phyloP scores from a whole-genome alignment of 2,888 invertebrate genomes.

The Galerucella calmariensis region DNA sequence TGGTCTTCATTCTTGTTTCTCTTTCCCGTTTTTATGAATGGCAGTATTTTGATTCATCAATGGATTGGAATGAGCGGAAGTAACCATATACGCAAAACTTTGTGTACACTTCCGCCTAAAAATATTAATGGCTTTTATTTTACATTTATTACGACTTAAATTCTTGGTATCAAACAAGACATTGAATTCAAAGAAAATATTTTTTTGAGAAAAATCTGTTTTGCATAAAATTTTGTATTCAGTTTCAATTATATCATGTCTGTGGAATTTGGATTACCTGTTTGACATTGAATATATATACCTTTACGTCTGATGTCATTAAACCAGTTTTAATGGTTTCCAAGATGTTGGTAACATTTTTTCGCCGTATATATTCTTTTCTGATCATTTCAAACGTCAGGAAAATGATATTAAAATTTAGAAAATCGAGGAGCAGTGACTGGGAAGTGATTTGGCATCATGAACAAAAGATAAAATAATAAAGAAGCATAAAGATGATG shows the following conservation, averaged over 20 bases:
- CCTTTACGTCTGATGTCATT: background rate
- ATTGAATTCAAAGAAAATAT: slow-evolving; percentile 8
- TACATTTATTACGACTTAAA: background rate
- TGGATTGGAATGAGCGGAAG: slow-evolving; percentile 18
- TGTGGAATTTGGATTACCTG: slow-evolving; percentile 16
- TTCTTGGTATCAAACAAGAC: background rate
- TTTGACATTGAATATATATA: slow-evolving; percentile 17
- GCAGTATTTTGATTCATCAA: slow-evolving; percentile 9
- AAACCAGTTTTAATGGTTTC: background rate
- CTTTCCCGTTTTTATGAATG: slow-evolving; percentile 16
- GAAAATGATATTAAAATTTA: too few species aligned
- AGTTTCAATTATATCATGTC: slow-evolving; percentile 15
- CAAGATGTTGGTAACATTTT: background rate
- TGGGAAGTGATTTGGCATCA: too few species aligned
- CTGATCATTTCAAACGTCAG: too few species aligned
- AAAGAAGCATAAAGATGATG: too few species aligned
- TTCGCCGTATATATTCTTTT: background rate
- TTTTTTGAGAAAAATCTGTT: slow-evolving; percentile 10
- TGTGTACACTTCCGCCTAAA: slow-evolving; percentile 15
- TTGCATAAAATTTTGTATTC: slow-evolving; percentile 8
- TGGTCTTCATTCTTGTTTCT: slow-evolving; percentile 15
- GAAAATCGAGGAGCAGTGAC: too few species aligned
- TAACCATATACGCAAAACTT: slow-evolving; percentile 5
- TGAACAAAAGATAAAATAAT: too few species aligned
- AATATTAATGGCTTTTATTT: background rate